Evolutionary conservation across 2,797 vertebrate species (phyloP), one percentile per base, ranked within the genome.

Genomic region (Bucorvus abyssinicus): DNA sequence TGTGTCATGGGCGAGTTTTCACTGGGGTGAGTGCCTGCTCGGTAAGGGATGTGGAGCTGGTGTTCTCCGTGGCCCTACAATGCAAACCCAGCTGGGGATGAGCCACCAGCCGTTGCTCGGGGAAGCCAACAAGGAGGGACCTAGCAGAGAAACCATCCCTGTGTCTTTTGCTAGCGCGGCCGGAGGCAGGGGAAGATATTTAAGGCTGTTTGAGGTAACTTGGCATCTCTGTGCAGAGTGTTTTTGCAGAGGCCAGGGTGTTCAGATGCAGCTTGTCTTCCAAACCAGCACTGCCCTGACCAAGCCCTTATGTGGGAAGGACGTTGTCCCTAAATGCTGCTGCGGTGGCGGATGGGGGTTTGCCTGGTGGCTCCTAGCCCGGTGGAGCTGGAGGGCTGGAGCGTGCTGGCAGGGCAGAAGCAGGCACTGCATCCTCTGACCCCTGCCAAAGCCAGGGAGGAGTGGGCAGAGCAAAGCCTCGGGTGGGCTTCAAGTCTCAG

Each of bases 1-100:
- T 0, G 0, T 6, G 6, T 26, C 8, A 6, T 0, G 0, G 32
- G 9, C 17, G 12, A 23, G 15, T 52, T 82, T 73, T 29, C 4
- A 0, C 0, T 12, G 27, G 53, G n/a, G 7, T 0, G 7, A 44
- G 56, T 5, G 32, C 36, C 24, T 52, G 42, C 69, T 36, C 2
- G 2, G 19, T 16, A 55, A 67, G 70, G 34, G 78, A 10, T 12
- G 56, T 12, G 56, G 17, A 45, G 7, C 30, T 61, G 74, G 9
- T 6, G 29, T 67, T 34, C 21, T 52, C 67, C 4, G 0, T 26
- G 40, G 15, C 30, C 1, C 1, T 2, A 21, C 0, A 1, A 32
- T 12, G 15, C 53, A 71, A 79, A 52, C 15, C 20, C 29, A 45
- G 36, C 40, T 73, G 50, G 40, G 15, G 20, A 30, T 61, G 55